Percentiles rank a stretch among this genome's conserved stretches.
These are phyloP conservation scores for Bombylius major DNA, from an alignment of 2,888 invertebrate genomes.

Conservation along the genomic window DNA sequence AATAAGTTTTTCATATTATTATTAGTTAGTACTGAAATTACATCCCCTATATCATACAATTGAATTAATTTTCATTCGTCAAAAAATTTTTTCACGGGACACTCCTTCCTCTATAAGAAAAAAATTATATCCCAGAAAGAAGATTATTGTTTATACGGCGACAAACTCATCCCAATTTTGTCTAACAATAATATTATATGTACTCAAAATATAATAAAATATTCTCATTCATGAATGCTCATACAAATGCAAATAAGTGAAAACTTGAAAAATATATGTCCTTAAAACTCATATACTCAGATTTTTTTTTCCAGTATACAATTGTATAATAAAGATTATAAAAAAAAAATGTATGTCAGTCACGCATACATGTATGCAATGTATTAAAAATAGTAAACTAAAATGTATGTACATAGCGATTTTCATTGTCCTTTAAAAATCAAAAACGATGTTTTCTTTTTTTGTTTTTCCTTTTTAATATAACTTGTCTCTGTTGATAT, in stretches of 20 bases:
- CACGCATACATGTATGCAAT: conserved; percentile 5
- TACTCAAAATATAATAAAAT: no score
- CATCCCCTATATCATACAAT: no score
- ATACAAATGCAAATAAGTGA: conserved; percentile 8
- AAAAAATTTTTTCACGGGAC: conserved; percentile 1
- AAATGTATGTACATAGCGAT: background rate
- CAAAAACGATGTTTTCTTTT: no score
- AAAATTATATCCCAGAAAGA: no score
- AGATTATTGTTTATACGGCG: background rate
- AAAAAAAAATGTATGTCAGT: conserved; percentile 7
- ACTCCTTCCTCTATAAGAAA: background rate
- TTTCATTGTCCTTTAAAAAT: no score
- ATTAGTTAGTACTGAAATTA: no score
- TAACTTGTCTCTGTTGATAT: no score
- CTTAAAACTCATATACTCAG: conserved; percentile 2
- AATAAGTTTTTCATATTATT: no score
- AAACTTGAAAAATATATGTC: conserved; percentile 8
- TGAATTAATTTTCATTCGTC: background rate
- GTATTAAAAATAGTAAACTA: background rate
- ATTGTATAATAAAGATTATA: background rate
- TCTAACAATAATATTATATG: background rate
- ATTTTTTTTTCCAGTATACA: background rate
- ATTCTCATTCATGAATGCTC: background rate
- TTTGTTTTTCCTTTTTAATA: no score
- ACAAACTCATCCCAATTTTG: conserved; percentile 3